Conservation (phyloP, 1,140 invertebrate genomes). For the Eueides isabella region DNA sequence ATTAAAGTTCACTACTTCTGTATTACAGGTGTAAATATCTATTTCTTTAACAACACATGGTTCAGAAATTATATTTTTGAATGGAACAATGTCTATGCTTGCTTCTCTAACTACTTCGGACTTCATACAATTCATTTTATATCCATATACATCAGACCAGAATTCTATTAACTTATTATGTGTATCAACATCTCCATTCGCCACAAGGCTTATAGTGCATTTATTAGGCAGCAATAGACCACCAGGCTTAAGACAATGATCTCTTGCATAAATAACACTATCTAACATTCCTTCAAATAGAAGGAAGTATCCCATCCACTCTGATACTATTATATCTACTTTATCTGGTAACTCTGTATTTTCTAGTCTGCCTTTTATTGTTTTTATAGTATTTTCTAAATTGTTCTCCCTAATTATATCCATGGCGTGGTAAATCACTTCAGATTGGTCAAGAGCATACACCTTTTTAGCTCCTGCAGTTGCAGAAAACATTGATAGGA, state of each 20-base stretch:
- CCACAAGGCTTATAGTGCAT: constrained; percentile 94
- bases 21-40: constrained; percentile 92
- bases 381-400: constrained; percentile 83
- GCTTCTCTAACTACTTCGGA: constrained; percentile 94
- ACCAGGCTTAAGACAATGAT: constrained; percentile 91
- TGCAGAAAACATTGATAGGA: constrained; percentile 97
- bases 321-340: constrained; percentile 98
- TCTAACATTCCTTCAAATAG: constrained; percentile 99
- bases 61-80: constrained; percentile 90
- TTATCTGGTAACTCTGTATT: constrained; percentile 92
- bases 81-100: constrained; percentile 92
- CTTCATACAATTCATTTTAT: constrained; percentile 97
- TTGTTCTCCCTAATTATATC: constrained; percentile 90
- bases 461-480: constrained; percentile 95
- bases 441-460: constrained; percentile 96
- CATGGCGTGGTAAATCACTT: constrained; percentile 91
- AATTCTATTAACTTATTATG: constrained; percentile 90
- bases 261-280: constrained; percentile 94
- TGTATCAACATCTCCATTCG: constrained; percentile 92
- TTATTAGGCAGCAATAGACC: constrained; percentile 93
- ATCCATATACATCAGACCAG: constrained; percentile 98
- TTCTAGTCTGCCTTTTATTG: constrained; percentile 93
- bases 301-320: constrained; percentile 99
- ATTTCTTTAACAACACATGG: constrained; percentile 86
- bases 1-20: constrained; percentile 91